These are phyloP conservation scores for Acanthurus lineatus DNA, from an alignment of 2,797 vertebrate species.

Conservation along the genomic window DNA sequence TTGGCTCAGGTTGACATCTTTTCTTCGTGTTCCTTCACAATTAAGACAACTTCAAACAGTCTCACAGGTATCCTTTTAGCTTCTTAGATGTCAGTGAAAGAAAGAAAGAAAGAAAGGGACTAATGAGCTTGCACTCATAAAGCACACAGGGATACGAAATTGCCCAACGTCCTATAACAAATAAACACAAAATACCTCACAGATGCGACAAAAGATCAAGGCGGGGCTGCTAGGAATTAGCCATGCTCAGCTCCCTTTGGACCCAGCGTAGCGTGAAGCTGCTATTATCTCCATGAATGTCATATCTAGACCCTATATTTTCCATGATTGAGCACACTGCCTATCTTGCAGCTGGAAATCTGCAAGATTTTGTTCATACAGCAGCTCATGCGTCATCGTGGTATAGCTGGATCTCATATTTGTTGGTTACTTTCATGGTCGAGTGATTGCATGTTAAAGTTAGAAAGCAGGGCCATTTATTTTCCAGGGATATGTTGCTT, in stretches of 20 bases:
- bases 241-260: slow-evolving; percentile 58
- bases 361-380: slow-evolving; percentile 54
- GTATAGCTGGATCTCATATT: slow-evolving; percentile 43
- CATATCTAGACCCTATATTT: slow-evolving; percentile 66
- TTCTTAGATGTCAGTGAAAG: slow-evolving; percentile 48
- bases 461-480: slow-evolving; percentile 12
- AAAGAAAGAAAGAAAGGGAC: slow-evolving; percentile 36
- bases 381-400: slow-evolving; percentile 48
- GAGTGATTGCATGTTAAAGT: slow-evolving; percentile 51
- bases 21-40: slow-evolving; percentile 60
- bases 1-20: slow-evolving; percentile 40
- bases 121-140: slow-evolving; percentile 58
- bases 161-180: slow-evolving; percentile 46
- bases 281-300: slow-evolving; percentile 71
- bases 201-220: slow-evolving; percentile 76
- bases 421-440: slow-evolving; percentile 57
- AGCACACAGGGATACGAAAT: slow-evolving; percentile 50
- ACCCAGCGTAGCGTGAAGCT: slow-evolving; percentile 62
- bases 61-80: slow-evolving; percentile 59
- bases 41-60: slow-evolving; percentile 73
- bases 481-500: slow-evolving; percentile 11
- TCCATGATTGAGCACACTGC: slow-evolving; percentile 61
- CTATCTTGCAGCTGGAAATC: slow-evolving; percentile 63
- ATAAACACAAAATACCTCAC: slow-evolving; percentile 71
- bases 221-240: slow-evolving; percentile 53